phyloP scores from a whole-genome alignment of 2,113 vertebrate species.

The Limanda limanda region DNA sequence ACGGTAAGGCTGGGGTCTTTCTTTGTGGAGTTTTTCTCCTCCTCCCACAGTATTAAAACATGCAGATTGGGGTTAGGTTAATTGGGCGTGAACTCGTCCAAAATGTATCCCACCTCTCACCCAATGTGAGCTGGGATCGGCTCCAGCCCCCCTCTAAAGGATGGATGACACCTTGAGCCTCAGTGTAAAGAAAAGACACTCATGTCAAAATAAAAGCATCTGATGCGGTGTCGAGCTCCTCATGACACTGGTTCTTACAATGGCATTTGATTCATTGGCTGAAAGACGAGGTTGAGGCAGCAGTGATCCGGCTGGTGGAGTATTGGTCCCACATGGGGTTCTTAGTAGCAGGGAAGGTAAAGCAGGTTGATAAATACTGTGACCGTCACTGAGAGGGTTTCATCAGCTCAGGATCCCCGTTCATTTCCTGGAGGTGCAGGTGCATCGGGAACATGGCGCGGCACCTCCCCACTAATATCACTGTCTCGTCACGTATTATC shows the following conservation, averaged over 20 bases:
- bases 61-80: too few relatives aligned
- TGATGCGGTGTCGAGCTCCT: not conserved
- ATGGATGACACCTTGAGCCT: not conserved
- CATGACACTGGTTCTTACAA: not conserved
- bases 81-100: not conserved
- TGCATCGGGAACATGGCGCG: conserved; percentile 65
- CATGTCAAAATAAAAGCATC: not conserved
- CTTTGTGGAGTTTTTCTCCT: too few relatives aligned
- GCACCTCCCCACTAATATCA: conserved; percentile 21
- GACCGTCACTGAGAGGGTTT: conserved; percentile 7
- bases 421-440: conserved; percentile 51
- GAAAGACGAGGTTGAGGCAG: conserved; percentile 28
- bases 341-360: conserved; percentile 15
- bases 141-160: too few relatives aligned
- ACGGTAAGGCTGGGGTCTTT: too few relatives aligned
- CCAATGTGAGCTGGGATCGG: too few relatives aligned
- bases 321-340: conserved; percentile 14
- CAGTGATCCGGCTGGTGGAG: not conserved
- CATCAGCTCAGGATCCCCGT: conserved; percentile 19
- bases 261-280: conserved; percentile 28
- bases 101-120: too few relatives aligned
- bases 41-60: too few relatives aligned
- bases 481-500: conserved; percentile 15
- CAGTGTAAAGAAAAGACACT: not conserved
- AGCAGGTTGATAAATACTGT: not conserved